phyloP scores from a whole-genome alignment of 2,113 vertebrate genomes.

The Lophotis ruficrista region DNA sequence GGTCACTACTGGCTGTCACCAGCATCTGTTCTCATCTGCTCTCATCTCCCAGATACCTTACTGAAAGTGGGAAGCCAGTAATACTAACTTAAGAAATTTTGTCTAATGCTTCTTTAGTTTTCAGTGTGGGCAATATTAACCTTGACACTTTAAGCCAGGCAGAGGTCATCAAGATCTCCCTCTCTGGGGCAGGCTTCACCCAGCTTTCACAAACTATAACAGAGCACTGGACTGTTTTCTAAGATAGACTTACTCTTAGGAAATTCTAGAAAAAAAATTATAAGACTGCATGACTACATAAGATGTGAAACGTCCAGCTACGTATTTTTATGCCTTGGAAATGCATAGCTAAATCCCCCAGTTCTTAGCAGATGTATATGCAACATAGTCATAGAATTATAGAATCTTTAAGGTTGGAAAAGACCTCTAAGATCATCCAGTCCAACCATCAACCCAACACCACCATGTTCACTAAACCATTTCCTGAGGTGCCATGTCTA shows the following conservation, averaged over 20 bases:
- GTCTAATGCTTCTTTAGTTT: not conserved
- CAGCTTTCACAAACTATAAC: not conserved
- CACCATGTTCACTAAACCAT: no score
- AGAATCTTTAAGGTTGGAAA: no score
- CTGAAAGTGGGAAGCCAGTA: not conserved
- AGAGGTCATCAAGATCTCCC: not conserved
- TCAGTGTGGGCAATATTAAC: fast-evolving
- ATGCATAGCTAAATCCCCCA: no score
- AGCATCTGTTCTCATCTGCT: not conserved
- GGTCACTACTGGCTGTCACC: not conserved
- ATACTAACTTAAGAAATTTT: not conserved
- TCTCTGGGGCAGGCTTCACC: not conserved
- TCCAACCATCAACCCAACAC: no score
- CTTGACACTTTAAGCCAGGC: not conserved
- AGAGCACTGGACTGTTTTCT: not conserved
- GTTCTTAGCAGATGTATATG: not conserved
- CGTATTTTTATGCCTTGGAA: no score
- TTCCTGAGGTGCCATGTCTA: no score
- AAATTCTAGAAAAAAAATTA: not conserved
- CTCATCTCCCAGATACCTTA: not conserved
- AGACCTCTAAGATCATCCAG: no score
- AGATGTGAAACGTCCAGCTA: no score
- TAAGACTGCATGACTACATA: not conserved
- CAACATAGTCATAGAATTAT: no score
- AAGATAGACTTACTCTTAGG: not conserved